phyloP scores from a whole-genome alignment of 2,113 vertebrate species.

The Saccopteryx bilineata region DNA sequence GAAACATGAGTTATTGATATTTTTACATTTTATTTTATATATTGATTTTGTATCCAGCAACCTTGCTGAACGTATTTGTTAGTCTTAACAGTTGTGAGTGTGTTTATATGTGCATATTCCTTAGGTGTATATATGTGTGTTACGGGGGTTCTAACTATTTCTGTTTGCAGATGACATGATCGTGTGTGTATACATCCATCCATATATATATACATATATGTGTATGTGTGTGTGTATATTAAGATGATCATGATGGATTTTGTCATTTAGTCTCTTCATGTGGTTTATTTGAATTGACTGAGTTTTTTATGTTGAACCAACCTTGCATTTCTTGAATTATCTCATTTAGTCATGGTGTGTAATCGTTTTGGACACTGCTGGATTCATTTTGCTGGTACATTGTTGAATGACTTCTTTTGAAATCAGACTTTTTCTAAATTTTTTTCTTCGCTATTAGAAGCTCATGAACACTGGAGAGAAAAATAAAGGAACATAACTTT shows the following conservation, averaged over 20 bases:
- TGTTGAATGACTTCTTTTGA: constrained; percentile 68
- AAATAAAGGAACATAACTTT: constrained; percentile 77
- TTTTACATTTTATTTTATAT: constrained; percentile 75
- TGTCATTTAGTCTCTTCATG: background rate
- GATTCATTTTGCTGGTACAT: constrained; percentile 38
- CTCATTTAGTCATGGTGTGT: background rate
- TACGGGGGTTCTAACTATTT: too few species aligned
- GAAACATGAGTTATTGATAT: constrained; percentile 78
- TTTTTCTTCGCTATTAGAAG: constrained; percentile 79
- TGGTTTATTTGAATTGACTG: background rate
- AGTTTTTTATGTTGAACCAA: background rate
- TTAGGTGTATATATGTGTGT: background rate
- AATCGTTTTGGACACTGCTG: background rate
- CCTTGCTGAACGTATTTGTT: background rate
- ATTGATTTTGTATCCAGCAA: background rate
- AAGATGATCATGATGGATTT: background rate
- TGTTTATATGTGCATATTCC: background rate
- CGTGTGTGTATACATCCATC: too few species aligned
- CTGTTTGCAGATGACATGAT: too few species aligned
- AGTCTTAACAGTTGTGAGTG: background rate
- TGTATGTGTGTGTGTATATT: background rate
- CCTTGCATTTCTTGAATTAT: constrained; percentile 5
- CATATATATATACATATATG: too few species aligned
- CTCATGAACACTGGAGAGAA: constrained; percentile 68
- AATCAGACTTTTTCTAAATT: constrained; percentile 64